Evolutionary conservation across 1,140 invertebrate species (phyloP), one percentile per base, ranked within the genome.

Genomic region (Pseudomyrmex cubaensis): DNA sequence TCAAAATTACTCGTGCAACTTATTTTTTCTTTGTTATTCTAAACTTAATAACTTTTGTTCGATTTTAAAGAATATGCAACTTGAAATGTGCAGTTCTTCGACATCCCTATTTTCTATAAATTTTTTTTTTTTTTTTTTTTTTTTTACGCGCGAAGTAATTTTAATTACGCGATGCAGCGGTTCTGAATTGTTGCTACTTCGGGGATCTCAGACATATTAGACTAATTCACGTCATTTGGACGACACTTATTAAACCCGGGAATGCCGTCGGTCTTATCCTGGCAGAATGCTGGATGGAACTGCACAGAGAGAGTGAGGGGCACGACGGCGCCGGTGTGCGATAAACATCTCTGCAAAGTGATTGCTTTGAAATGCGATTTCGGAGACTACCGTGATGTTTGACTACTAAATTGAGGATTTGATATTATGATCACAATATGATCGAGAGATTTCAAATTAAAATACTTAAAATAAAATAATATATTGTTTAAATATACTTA

Each of bases 211-310:
- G 87, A 91, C 89, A 92, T 91, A 92, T 92, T 90, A 89, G 84
- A 92, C 90, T 92, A 92, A 92, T 91, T 92, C 87, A 89, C 85
- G 90, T 92, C 90, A 90, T 92, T 92, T 86, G 82, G 64, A 77
- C 87, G 91, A 92, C 91, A 92, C 90, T 92, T 92, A 92, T 92
- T 92, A 92, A 92, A 91, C 90, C 88, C 84, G 84, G 86, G 89
- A 92, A 92, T 92, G 91, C 89, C 86, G 88, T 91, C 90, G 85
- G 84, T 89, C 86, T 89, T 91, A 90, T 91, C 86, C 89, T 90
- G 61, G 85, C 63, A 85, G 85, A 91, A 91, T 89, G 87, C 85
- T 74, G 84, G 83, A 90, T 88, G 74, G 44, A 76, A 82, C 61
- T 9, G 64, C 72, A 72, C 10, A 57, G 82, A 70, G 22, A 63